Percentiles rank a stretch among this genome's conserved stretches.
Conservation (phyloP, 2,888 invertebrate genomes). For the Himalopsyche tibetana region DNA sequence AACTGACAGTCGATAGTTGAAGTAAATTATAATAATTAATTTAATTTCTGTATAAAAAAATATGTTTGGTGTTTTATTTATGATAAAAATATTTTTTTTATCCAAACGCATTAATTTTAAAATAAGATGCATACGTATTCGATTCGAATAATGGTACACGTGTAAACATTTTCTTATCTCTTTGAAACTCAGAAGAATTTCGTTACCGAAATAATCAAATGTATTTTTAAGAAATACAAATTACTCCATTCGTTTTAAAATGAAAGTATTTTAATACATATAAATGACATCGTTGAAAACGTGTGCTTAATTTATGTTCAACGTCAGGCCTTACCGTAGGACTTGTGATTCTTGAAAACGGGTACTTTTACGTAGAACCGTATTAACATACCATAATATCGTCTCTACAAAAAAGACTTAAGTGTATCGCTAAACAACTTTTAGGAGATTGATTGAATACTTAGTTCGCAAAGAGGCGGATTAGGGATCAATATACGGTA, state of each 20-base stretch:
- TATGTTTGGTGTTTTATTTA: no score
- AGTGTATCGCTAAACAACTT: constrained; percentile 45
- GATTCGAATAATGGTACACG: not conserved
- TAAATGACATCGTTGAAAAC: not conserved
- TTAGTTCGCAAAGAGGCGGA: constrained; percentile 46
- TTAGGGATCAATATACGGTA: constrained; percentile 48
- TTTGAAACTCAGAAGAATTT: not conserved
- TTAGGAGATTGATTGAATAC: constrained; percentile 52
- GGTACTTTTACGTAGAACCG: not conserved
- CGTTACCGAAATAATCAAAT: not conserved
- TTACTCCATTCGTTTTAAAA: not conserved
- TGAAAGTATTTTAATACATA: not conserved
- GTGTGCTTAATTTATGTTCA: not conserved
- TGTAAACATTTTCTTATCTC: constrained; percentile 11
- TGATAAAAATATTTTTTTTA: no score
- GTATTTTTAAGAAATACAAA: constrained; percentile 5
- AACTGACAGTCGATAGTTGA: no score
- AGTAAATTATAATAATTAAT: no score
- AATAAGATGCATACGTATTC: no score
- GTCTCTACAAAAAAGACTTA: constrained; percentile 11
- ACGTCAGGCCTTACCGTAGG: not conserved
- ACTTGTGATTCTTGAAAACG: constrained; percentile 25
- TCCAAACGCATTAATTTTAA: no score
- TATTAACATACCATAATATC: constrained; percentile 24
- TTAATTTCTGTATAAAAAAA: no score